Base-by-base conservation (phyloP, 1,140 invertebrate genomes). In the Caenorhabditis latens region DNA sequence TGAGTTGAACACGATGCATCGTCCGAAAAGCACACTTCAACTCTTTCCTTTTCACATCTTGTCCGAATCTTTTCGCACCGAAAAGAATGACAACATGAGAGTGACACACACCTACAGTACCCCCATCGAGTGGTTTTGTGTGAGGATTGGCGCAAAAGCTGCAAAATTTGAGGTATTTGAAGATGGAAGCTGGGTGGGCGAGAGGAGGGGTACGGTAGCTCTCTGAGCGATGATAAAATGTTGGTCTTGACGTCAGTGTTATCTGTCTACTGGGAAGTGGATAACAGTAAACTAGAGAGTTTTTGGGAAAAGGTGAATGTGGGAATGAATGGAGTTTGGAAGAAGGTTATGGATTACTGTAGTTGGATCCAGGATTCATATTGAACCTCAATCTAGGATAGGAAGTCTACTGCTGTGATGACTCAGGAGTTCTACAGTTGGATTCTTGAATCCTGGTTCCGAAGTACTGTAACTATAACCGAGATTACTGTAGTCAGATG, bases 141-240 rank as follows among this genome's bases (percentile, higher is more conserved):
- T 79, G 40, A 79, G 71, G 71, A 79, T 79, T 79, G 71, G 46
- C 71, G 71, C 71, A 50, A 50, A 79, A 79, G 46, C 71, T 79
- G 71, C 71, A 79, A 79, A 40, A 79, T 50, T 50, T 16, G 71
- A 50, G 46, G n/a, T 79, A 42, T 79, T 79, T 24, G 46, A 21
- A 19, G 46, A 16, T 13, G 16, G 14, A 46, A 4, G 61, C 65
- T 16, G 65, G 65, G 65, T 71, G 65, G 65, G 65, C 65, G 65
- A 71, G 21, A 61, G 5, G 14, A 19, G 24, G 61, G 24, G 1
- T 63, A 63, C 61, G 61, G 61, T 63, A 63, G 61, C 5, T 58
- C 19, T 4, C 5, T n/a, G 57, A 57, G 14, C 1, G 43, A 42
- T 42, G 0, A 19, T 14, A 42, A 79, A 46, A 50, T 53, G 43